Evolutionary conservation across 2,888 invertebrate genomes (phyloP), one percentile per base, ranked within the genome.

Genomic region (Chaetoderma sp.): DNA sequence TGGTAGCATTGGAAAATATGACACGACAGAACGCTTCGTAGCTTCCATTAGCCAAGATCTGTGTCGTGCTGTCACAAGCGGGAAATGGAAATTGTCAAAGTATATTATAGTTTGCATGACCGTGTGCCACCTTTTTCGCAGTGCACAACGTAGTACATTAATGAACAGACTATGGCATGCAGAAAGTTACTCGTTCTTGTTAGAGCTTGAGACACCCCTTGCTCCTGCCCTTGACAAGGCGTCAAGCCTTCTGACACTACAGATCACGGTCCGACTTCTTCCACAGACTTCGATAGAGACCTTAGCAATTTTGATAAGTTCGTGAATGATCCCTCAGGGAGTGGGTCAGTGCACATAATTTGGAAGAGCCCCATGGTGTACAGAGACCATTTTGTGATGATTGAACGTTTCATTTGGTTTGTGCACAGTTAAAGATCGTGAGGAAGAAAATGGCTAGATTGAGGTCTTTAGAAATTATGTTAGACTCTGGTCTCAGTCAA

Each of bases 121-220:
- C 8, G 13, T 47, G 8, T 10, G 47, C 10, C 47, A 47, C 18
- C 21, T 47, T 8, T 47, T 47, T 21, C 10, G 47, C 8, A 47
- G 47, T 21, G 21, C 16, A 21, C 47, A 47, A 21, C 18, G 10
- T 13, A 47, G 8, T 18, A 47, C 10, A 8, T n/a, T 47, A 8
- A 30, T 69, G 23, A 71, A 71, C 61, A 62, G 65, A 58, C 32
- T 71, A 50, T 65, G 67, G 10, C 73, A 73, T 39, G 60, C 25
- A 45, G 69, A 71, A 44, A 73, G 56, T 54, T 70, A 68, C 55
- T 44, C 57, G 1, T 74, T 70, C 56, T 44, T 62, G 2, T 10
- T 65, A 13, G 70, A 72, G 47, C 23, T 70, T 28, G 65, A 70
- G 62, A 73, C 70, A 3, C 68, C 73, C 4, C 36, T 73, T 36